Percentiles rank a stretch among this genome's conserved stretches.
Evolutionary conservation across 92 coral and sea anemone species (phyloP).

Genomic region (Chrysogorgia sp.): DNA sequence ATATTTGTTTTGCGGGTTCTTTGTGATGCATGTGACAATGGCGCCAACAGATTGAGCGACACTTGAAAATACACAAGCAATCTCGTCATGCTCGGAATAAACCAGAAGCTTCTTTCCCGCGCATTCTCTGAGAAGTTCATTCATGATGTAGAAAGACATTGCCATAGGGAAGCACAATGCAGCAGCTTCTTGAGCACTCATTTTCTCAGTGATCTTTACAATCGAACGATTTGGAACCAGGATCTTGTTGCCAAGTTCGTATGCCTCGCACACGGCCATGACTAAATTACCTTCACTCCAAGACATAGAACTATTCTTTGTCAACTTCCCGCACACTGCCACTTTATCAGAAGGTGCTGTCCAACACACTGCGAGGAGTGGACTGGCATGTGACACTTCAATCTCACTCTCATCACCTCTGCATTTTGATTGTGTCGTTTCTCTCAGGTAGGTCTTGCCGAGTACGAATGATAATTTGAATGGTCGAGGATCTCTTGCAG

Average conservation of each 20-base stretch:
- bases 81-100: slow-evolving; percentile 1
- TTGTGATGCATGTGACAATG: background rate
- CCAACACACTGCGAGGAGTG: background rate
- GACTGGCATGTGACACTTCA: slow-evolving; percentile 34
- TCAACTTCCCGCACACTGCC: background rate
- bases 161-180: slow-evolving; percentile 16
- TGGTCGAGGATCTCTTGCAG: slow-evolving; percentile 2
- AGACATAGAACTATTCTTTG: background rate
- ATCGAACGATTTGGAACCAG: background rate
- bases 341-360: background rate
- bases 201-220: background rate
- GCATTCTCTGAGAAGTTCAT: background rate
- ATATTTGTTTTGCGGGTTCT: background rate
- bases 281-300: background rate
- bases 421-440: slow-evolving; percentile 13
- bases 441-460: slow-evolving; percentile 13
- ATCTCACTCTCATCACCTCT: slow-evolving; percentile 13
- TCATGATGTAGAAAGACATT: slow-evolving; percentile 16
- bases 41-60: background rate
- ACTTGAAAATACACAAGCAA: background rate
- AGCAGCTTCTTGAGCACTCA: slow-evolving; percentile 16
- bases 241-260: slow-evolving; percentile 1
- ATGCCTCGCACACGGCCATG: slow-evolving; percentile 7
- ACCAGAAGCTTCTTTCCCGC: slow-evolving; percentile 20
- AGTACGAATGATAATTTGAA: slow-evolving; percentile 42